A percentile compares a stretch with the other conserved stretches of the same genome.
Evolutionary conservation across 2,797 vertebrate genomes (phyloP).

Genomic region (Setipinna tenuifilis): DNA sequence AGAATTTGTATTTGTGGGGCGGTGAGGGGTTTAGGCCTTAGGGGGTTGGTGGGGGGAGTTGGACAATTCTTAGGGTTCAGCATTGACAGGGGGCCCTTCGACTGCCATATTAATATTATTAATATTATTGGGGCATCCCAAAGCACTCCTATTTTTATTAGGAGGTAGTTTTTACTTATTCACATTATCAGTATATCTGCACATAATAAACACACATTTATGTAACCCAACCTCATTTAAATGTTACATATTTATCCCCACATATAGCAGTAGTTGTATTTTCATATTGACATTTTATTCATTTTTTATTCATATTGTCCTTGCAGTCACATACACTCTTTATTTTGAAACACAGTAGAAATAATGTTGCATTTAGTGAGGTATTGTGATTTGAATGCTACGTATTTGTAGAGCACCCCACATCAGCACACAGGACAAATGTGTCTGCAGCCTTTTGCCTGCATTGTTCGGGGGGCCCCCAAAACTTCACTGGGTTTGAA

Average conservation of each 20-base stretch:
- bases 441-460: slow-evolving; percentile 20
- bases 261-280: neutral
- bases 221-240: neutral
- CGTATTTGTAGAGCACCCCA: slow-evolving; percentile 19
- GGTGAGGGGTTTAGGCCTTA: no score
- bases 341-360: neutral
- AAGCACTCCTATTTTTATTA: neutral
- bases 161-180: neutral
- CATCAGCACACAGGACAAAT: slow-evolving; percentile 2
- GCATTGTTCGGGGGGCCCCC: slow-evolving; percentile 13
- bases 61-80: no score
- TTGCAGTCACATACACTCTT: neutral
- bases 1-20: neutral
- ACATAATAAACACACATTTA: neutral
- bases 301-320: neutral
- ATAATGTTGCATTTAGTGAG: neutral
- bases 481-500: slow-evolving; percentile 43
- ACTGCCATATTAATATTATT: no score
- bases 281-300: neutral
- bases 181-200: neutral
- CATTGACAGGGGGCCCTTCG: no score
- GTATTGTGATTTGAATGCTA: neutral
- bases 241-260: neutral
- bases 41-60: no score
- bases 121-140: no score